These are phyloP conservation scores for Catostylus mosaicus DNA, from an alignment of 30 jellyfish, hydroid and myxozoan genomes.

Conservation along the genomic window DNA sequence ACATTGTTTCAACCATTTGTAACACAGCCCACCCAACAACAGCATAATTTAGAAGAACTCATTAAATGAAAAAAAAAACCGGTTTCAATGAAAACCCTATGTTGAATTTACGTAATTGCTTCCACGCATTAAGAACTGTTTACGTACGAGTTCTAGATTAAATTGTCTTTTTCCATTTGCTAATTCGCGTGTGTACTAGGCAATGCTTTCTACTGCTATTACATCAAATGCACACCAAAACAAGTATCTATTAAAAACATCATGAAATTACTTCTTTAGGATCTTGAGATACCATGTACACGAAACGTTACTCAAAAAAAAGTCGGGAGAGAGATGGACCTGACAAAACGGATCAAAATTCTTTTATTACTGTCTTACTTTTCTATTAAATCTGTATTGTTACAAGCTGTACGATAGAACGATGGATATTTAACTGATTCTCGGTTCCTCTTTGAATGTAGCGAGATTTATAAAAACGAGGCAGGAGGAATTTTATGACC, in stretches of 20 bases:
- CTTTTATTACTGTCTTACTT: no score
- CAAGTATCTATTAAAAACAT: conserved; percentile 6
- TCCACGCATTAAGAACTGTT: conserved; percentile 4
- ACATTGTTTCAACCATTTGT: no score
- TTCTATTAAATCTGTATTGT: no score
- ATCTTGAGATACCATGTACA: not conserved
- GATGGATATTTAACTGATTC: no score
- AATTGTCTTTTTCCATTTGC: not conserved
- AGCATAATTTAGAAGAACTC: no score
- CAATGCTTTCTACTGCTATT: not conserved
- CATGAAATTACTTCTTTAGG: not conserved
- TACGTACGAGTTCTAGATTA: not conserved
- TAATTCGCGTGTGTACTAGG: not conserved
- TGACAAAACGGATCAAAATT: not conserved
- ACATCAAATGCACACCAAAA: conserved; percentile 1
- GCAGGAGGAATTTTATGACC: no score
- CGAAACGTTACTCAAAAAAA: not conserved
- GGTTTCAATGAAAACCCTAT: not conserved
- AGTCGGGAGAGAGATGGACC: not conserved
- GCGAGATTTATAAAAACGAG: no score
- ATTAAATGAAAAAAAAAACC: no score
- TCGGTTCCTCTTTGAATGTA: no score
- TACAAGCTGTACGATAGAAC: no score
- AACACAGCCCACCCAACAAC: not conserved
- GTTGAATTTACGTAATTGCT: not conserved